Evolutionary conservation across 2,113 vertebrate species (phyloP).

Genomic region (Pachyramphus minor): DNA sequence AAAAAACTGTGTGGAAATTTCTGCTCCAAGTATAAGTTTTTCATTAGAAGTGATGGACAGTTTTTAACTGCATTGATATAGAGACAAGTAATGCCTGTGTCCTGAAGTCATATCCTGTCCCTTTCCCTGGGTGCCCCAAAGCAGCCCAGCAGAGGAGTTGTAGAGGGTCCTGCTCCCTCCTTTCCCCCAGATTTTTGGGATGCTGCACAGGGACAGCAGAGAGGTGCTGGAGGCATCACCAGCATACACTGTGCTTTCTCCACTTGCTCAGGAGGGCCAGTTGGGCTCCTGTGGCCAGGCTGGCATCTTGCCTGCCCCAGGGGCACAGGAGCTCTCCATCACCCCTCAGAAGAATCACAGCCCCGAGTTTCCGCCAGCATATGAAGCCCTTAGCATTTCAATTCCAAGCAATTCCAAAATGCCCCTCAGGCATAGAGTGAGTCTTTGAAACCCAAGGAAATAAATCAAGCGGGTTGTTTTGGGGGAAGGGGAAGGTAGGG

Average conservation of each 20-base stretch:
- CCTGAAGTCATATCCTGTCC: background rate
- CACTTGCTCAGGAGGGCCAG: background rate
- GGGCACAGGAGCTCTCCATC: background rate
- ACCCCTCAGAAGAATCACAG: background rate
- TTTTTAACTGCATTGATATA: background rate
- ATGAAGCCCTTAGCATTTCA: background rate
- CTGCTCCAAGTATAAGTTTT: conserved; percentile 17
- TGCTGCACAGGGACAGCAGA: background rate
- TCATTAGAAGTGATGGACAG: background rate
- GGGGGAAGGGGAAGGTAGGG: background rate
- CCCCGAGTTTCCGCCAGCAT: background rate
- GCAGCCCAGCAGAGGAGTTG: background rate
- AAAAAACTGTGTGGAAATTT: conserved; percentile 21
- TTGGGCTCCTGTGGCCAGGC: background rate
- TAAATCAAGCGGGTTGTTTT: background rate
- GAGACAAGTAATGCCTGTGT: background rate
- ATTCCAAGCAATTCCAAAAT: background rate
- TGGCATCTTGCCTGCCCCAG: background rate
- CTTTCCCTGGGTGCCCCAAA: background rate
- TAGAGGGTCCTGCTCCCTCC: background rate
- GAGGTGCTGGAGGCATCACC: background rate
- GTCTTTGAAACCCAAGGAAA: background rate
- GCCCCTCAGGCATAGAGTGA: background rate
- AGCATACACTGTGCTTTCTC: background rate
- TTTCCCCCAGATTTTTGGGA: background rate